phyloP scores from a whole-genome alignment of 53 echinoderm and acorn worm genomes.

The Mesocentrotus franciscanus region DNA sequence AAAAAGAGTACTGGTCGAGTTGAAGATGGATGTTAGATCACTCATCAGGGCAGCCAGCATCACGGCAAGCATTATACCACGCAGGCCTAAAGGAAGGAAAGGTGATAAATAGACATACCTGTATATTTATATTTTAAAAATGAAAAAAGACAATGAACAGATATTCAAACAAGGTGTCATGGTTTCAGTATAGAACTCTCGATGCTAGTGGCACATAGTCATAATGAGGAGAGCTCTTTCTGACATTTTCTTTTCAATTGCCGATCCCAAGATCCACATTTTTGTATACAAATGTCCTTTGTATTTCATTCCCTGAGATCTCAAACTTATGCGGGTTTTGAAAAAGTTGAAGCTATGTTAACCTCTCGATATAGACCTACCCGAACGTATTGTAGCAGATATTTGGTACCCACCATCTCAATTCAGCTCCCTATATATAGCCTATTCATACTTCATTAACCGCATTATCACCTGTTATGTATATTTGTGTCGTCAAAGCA shows the following conservation, averaged over 20 bases:
- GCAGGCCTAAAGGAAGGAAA: constrained; percentile 69
- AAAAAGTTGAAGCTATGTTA: neutral
- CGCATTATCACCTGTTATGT: neutral
- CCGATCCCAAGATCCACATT: neutral
- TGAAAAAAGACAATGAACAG: neutral
- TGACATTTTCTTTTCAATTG: neutral
- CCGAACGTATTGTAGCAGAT: neutral
- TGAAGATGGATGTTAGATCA: constrained; percentile 93
- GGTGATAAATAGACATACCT: neutral
- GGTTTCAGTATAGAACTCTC: neutral
- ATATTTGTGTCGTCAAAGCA: neutral
- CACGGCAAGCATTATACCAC: constrained; percentile 91
- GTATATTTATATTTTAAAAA: neutral
- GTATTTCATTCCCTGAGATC: too few species aligned
- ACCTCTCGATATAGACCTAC: neutral
- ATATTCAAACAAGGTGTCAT: neutral
- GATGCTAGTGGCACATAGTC: neutral
- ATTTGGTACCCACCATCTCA: neutral
- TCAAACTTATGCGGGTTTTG: neutral
- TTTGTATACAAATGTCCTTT: too few species aligned
- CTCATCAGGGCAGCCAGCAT: constrained; percentile 97
- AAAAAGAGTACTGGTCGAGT: constrained; percentile 92
- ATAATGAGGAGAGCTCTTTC: neutral
- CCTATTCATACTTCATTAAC: neutral
- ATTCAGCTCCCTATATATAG: neutral